Base-by-base conservation (phyloP, 2,113 vertebrate genomes). In the Esox niger region DNA sequence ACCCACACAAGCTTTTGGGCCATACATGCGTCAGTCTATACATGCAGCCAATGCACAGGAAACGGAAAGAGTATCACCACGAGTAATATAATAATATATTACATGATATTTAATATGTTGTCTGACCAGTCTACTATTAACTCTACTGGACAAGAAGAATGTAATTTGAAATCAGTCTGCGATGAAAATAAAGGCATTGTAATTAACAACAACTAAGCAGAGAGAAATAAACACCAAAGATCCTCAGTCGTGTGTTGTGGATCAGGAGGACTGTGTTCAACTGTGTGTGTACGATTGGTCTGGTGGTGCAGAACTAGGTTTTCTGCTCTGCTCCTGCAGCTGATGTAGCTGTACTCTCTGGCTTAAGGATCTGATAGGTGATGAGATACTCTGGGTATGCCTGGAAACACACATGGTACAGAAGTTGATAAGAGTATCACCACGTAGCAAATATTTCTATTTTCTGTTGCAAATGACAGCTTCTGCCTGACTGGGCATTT, bases 381-480 rank as follows among this genome's bases (percentile, higher is more conserved):
- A 99, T 99, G 78, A 99, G 94, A 93, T 99, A 99, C 86, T 99
- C 97, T 2, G 97, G 97, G 87, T 93, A 99, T 1, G 97, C 97
- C 97, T 99, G 77, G 62, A 62, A 46, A 29, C 15, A 59, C 57
- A 59, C 57, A 9, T 20, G 13, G 27, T 17, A 52, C 2, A 52
- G 47, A 52, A 52, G 47, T 8, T 52, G 47, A 21, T 6, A 9
- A 21, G 47, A 52, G 7, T 6, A 52, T 21, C n/a, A 7, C n/a
- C n/a, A 43, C 38, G 3, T 10, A 43, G 1, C 35, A 15, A 43
- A 43, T 13, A 17, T 43, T 13, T 4, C 17, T 17, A 43, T 4
- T 17, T 15, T 43, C 11, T 43, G 15, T 43, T 15, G 11, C 15
- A 15, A 43, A 43, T 1, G 38, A 15, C 38, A 15, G 38, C 11